A percentile compares a stretch with the other conserved stretches of the same genome.
Conservation (phyloP, 2,888 invertebrate species). For the Trachelus iudaicus region DNA sequence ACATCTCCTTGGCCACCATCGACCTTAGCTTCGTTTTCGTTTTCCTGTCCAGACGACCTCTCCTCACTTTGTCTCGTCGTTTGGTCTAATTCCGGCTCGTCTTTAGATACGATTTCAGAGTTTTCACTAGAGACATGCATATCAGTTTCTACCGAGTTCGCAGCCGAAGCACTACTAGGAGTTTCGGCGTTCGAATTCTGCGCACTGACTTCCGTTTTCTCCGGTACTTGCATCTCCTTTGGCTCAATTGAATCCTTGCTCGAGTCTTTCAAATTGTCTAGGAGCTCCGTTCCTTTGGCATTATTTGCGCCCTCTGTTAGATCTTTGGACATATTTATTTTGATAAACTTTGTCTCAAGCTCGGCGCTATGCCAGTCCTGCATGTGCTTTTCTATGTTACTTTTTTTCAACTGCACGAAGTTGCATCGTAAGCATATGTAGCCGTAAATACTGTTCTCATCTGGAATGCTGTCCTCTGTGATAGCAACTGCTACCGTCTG, state of each 20-base stretch:
- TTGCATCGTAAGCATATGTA: conserved; percentile 80
- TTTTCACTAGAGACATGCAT: conserved; percentile 15
- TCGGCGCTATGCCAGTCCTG: conserved; percentile 67
- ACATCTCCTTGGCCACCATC: conserved; percentile 2
- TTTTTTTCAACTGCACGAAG: conserved; percentile 75
- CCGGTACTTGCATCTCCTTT: conserved; percentile 39
- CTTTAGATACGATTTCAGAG: background rate
- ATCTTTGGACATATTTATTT: conserved; percentile 58
- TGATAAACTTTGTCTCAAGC: conserved; percentile 65
- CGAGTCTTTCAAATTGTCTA: background rate
- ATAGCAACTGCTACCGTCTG: conserved; percentile 35
- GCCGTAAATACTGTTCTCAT: conserved; percentile 63
- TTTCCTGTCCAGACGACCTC: background rate
- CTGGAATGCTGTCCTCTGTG: conserved; percentile 45
- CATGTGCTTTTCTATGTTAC: conserved; percentile 74
- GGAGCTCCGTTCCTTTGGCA: conserved; percentile 19
- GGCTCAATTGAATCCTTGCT: conserved; percentile 6
- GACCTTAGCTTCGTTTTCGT: background rate
- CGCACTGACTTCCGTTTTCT: conserved; percentile 24
- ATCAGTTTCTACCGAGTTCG: conserved; percentile 14
- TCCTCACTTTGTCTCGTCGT: background rate
- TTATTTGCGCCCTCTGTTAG: conserved; percentile 10
- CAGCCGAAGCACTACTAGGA: background rate
- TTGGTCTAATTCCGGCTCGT: background rate
- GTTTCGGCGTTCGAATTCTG: background rate